These are phyloP conservation scores for Chinchilla lanigera DNA, from an alignment of 2,113 vertebrate genomes.

Conservation along the genomic window DNA sequence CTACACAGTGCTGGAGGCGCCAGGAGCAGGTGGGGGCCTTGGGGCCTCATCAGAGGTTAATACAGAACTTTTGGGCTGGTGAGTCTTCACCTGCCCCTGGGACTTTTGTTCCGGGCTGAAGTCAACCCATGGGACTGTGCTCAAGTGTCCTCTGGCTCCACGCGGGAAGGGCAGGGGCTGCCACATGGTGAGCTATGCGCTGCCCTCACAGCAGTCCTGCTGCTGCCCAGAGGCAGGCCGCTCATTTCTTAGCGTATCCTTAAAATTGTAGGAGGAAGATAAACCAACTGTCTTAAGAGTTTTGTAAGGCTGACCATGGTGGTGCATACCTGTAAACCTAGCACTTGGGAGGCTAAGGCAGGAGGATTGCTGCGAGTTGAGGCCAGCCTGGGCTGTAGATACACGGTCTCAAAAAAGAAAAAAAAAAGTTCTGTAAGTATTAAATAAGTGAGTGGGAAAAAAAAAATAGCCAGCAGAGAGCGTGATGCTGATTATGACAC, in stretches of 20 bases:
- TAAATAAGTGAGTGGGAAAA: not conserved
- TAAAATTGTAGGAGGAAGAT: not conserved
- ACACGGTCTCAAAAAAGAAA: not conserved
- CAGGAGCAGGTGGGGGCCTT: not conserved
- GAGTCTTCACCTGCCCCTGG: not conserved
- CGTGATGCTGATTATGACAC: not conserved
- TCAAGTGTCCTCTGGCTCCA: not conserved
- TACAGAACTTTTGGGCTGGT: not conserved
- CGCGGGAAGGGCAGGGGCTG: not conserved
- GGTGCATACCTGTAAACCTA: too few relatives aligned
- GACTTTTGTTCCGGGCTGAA: not conserved
- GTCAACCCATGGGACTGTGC: not conserved
- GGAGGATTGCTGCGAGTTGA: not conserved
- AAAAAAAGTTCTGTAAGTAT: not conserved
- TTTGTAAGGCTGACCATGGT: not conserved
- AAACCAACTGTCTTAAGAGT: not conserved
- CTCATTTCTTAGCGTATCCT: not conserved
- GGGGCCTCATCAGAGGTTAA: not conserved
- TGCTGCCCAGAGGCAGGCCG: not conserved
- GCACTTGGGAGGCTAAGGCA: not conserved
- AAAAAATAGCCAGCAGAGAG: not conserved
- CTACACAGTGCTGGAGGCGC: rapidly evolving
- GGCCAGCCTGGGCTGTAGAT: not conserved
- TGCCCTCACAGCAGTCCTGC: not conserved
- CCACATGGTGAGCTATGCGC: not conserved